Percentiles rank a stretch among this genome's conserved stretches.
Evolutionary conservation across 2,113 vertebrate species (phyloP).

Genomic region (Callionymus lyra): DNA sequence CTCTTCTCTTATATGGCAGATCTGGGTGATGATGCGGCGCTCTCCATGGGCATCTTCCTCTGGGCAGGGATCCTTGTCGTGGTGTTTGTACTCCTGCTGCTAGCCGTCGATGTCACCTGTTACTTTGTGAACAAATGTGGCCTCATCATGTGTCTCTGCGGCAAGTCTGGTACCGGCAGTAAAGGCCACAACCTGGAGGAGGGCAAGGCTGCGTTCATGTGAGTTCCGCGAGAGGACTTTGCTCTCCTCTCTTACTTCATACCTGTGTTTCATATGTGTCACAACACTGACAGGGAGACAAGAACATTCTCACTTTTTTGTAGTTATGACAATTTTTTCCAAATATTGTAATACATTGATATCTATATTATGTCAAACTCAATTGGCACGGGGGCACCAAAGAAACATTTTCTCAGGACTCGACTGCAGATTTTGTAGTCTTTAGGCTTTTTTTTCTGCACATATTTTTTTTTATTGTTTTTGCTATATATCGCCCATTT

Average conservation of each 20-base stretch:
- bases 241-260: background rate
- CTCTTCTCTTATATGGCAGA: slow-evolving; percentile 42
- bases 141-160: slow-evolving; percentile 94
- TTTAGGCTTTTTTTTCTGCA: too few species aligned
- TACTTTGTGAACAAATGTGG: slow-evolving; percentile 98
- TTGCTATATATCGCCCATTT: too few species aligned
- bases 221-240: slow-evolving; percentile 56
- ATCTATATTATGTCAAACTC: too few species aligned
- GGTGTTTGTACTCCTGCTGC: slow-evolving; percentile 82
- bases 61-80: slow-evolving; percentile 87
- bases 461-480: too few species aligned
- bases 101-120: slow-evolving; percentile 91
- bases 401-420: too few species aligned
- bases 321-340: too few species aligned
- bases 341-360: too few species aligned
- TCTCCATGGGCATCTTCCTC: slow-evolving; percentile 80
- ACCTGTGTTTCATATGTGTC: too few species aligned
- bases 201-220: slow-evolving; percentile 92
- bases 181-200: slow-evolving; percentile 92
- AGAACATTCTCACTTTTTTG: too few species aligned
- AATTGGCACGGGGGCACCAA: too few species aligned
- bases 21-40: slow-evolving; percentile 65
- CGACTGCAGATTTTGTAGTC: too few species aligned
- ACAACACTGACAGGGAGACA: too few species aligned
- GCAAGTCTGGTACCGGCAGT: slow-evolving; percentile 78